A percentile compares a stretch with the other conserved stretches of the same genome.
These are phyloP conservation scores for Portevinia maculata DNA, from an alignment of 2,888 invertebrate genomes.

Conservation along the genomic window DNA sequence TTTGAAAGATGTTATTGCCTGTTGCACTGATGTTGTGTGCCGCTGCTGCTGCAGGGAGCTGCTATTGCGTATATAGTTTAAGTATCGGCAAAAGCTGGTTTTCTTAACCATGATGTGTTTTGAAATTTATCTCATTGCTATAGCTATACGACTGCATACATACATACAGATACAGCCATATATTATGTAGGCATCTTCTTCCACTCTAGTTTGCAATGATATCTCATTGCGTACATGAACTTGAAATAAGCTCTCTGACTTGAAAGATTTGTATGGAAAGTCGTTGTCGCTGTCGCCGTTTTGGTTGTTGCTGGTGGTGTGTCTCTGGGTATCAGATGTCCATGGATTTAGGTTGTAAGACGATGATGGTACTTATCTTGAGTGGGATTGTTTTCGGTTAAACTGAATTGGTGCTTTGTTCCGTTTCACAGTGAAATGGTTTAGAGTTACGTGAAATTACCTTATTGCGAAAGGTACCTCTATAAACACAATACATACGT, in stretches of 20 bases:
- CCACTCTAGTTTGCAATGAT: slow-evolving; percentile 66
- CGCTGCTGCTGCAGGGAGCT: slow-evolving; percentile 16
- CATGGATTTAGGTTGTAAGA: slow-evolving; percentile 30
- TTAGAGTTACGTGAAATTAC: slow-evolving; percentile 8
- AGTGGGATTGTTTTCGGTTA: slow-evolving; percentile 21
- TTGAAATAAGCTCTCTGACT: slow-evolving; percentile 57
- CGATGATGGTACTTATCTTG: slow-evolving; percentile 30
- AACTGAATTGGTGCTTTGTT: slow-evolving; percentile 30
- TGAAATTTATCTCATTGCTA: slow-evolving; percentile 20
- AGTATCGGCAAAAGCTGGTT: slow-evolving; percentile 57
- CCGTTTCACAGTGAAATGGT: slow-evolving; percentile 27
- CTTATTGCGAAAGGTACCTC: neutral
- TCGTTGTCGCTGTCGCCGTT: slow-evolving; percentile 24
- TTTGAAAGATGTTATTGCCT: slow-evolving; percentile 58
- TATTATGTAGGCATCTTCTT: slow-evolving; percentile 44
- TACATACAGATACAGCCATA: no score
- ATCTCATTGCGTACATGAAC: slow-evolving; percentile 72
- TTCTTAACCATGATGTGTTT: slow-evolving; percentile 40
- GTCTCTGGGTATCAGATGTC: slow-evolving; percentile 38
- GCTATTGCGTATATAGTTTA: slow-evolving; percentile 46
- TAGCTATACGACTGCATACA: no score
- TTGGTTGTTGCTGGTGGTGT: slow-evolving; percentile 6
- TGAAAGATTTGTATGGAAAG: slow-evolving; percentile 51
- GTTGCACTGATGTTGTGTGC: slow-evolving; percentile 30
- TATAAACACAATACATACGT: neutral